A percentile compares a stretch with the other conserved stretches of the same genome.
Conservation (phyloP, 1,140 invertebrate species). For the Calliopsis andreniformis region DNA sequence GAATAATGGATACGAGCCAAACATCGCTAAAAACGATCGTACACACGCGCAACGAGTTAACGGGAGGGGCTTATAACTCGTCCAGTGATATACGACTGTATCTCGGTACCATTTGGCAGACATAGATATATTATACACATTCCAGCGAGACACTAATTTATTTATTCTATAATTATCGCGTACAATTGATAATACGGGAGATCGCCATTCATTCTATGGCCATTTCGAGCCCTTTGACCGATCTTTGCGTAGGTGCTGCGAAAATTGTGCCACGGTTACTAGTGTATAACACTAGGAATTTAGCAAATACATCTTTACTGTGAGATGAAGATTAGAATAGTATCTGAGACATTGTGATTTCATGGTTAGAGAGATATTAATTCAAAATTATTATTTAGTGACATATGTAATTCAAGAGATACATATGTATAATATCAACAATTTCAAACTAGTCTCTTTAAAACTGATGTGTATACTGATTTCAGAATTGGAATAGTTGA, state of each 20-base stretch:
- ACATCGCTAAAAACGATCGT: slow-evolving; percentile 67
- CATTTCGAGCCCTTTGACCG: slow-evolving; percentile 47
- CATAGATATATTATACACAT: slow-evolving; percentile 82
- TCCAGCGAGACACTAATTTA: slow-evolving; percentile 80
- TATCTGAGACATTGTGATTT: too few relatives aligned
- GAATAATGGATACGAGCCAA: slow-evolving; percentile 78
- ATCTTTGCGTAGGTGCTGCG: slow-evolving; percentile 1
- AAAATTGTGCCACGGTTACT: neutral
- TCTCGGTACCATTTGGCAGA: slow-evolving; percentile 82
- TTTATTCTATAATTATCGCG: slow-evolving; percentile 82
- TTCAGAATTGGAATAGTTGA: too few relatives aligned
- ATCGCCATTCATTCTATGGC: slow-evolving; percentile 49
- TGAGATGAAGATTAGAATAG: too few relatives aligned
- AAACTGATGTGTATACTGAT: too few relatives aligned
- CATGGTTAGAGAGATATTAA: too few relatives aligned
- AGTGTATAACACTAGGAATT: neutral
- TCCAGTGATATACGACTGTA: slow-evolving; percentile 80
- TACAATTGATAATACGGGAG: slow-evolving; percentile 78
- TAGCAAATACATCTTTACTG: too few relatives aligned
- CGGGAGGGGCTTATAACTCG: slow-evolving; percentile 81
- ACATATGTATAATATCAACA: too few relatives aligned
- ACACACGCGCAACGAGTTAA: slow-evolving; percentile 78
- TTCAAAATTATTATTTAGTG: too few relatives aligned
- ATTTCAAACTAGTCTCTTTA: too few relatives aligned
- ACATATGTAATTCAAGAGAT: too few relatives aligned